Evolutionary conservation across 2,888 invertebrate genomes (phyloP).

Genomic region (Drosophila anomelani): DNA sequence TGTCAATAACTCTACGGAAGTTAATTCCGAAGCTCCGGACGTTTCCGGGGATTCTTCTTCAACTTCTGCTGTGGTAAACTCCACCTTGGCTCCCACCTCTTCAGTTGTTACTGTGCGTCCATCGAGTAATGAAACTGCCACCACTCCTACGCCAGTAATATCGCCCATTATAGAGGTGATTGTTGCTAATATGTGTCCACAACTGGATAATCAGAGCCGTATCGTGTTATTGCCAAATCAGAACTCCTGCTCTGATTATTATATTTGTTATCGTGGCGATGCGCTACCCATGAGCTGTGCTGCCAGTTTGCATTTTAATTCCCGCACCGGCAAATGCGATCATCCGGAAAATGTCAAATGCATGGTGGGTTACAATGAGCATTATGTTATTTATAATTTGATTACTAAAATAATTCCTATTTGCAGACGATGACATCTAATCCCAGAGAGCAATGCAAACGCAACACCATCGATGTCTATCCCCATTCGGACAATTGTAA

Average conservation of each 20-base stretch:
- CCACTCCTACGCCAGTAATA: slow-evolving; percentile 4
- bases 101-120: slow-evolving; percentile 3
- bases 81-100: slow-evolving; percentile 10
- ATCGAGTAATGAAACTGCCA: background rate
- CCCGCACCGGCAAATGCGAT: slow-evolving; percentile 74
- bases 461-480: slow-evolving; percentile 72
- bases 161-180: slow-evolving; percentile 26
- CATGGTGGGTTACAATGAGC: slow-evolving; percentile 57
- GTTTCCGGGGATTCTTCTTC: background rate
- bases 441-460: slow-evolving; percentile 72
- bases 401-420: background rate
- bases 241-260: slow-evolving; percentile 79
- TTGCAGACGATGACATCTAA: slow-evolving; percentile 55
- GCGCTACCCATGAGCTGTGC: slow-evolving; percentile 78
- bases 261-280: slow-evolving; percentile 75
- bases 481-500: slow-evolving; percentile 81
- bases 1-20: slow-evolving; percentile 11
- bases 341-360: slow-evolving; percentile 77
- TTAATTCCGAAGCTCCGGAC: background rate
- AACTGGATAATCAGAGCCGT: slow-evolving; percentile 61
- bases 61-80: slow-evolving; percentile 1
- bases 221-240: slow-evolving; percentile 71
- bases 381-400: background rate
- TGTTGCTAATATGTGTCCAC: slow-evolving; percentile 66
- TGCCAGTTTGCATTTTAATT: slow-evolving; percentile 77